phyloP scores from a whole-genome alignment of 2,797 vertebrate species.

The Monodelphis domestica region DNA sequence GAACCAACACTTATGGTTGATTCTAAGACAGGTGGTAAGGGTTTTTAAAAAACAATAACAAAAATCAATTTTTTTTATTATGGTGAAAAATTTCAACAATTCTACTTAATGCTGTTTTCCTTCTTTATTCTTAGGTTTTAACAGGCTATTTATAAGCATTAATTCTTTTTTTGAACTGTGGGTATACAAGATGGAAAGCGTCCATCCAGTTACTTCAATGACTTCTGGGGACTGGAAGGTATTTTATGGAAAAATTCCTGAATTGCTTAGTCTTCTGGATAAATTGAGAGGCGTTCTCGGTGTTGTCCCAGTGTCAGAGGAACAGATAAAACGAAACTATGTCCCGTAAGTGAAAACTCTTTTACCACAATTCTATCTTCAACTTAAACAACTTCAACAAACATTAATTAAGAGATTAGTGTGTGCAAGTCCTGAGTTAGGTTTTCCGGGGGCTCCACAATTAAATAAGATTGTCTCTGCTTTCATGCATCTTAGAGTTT shows the following conservation, averaged over 20 bases:
- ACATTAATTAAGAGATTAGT: not conserved
- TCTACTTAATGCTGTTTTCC: constrained; percentile 39
- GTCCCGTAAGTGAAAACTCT: constrained; percentile 74
- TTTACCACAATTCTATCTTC: constrained; percentile 22
- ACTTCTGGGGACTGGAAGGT: constrained; percentile 80
- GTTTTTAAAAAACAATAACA: too few relatives aligned
- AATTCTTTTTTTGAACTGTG: constrained; percentile 84
- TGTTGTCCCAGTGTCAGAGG: constrained; percentile 70
- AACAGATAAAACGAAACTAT: constrained; percentile 66
- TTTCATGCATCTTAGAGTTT: not conserved
- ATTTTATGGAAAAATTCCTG: constrained; percentile 81
- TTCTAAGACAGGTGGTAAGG: too few relatives aligned
- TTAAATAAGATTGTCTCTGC: not conserved
- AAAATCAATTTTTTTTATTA: not conserved
- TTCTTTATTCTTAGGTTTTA: constrained; percentile 82
- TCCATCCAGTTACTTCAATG: constrained; percentile 55
- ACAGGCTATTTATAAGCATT: constrained; percentile 82
- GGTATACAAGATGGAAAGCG: constrained; percentile 79
- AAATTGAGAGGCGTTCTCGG: constrained; percentile 72
- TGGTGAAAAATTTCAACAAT: not conserved
- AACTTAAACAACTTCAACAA: not conserved
- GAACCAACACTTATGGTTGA: too few relatives aligned
- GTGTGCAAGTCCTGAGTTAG: not conserved
- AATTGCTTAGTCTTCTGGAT: constrained; percentile 83
- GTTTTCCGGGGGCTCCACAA: not conserved